These are phyloP conservation scores for Rhinopithecus roxellana DNA, from an alignment of 2,113 vertebrate genomes.

Conservation along the genomic window DNA sequence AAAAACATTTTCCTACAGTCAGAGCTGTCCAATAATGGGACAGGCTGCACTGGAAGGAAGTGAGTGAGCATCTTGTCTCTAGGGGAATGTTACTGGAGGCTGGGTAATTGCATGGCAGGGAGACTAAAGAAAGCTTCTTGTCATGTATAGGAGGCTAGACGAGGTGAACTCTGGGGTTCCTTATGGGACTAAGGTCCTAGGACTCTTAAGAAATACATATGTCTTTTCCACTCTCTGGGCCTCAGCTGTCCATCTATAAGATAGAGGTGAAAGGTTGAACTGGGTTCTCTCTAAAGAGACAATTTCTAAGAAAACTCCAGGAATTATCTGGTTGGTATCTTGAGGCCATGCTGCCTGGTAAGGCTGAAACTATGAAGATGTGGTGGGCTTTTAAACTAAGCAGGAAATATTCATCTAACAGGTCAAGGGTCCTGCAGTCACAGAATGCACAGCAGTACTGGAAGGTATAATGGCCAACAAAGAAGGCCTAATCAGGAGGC, in stretches of 20 bases:
- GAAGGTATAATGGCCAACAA: too few species aligned
- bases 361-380: background rate
- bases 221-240: background rate
- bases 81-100: background rate
- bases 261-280: background rate
- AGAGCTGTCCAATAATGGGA: background rate
- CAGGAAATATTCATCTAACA: background rate
- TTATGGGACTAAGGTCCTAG: background rate
- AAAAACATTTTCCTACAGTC: background rate
- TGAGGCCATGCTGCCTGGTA: background rate
- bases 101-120: background rate
- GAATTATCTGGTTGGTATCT: background rate
- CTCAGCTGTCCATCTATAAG: background rate
- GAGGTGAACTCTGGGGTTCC: background rate
- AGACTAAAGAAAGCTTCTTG: background rate
- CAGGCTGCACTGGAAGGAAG: background rate
- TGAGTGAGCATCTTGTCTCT: background rate
- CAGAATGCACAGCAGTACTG: background rate
- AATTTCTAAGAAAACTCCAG: background rate
- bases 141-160: background rate
- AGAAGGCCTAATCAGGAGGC: background rate
- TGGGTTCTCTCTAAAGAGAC: slow-evolving; percentile 1
- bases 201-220: background rate
- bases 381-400: background rate
- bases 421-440: background rate